These are phyloP conservation scores for Drepana arcuata DNA, from an alignment of 1,140 invertebrate genomes.

Conservation along the genomic window DNA sequence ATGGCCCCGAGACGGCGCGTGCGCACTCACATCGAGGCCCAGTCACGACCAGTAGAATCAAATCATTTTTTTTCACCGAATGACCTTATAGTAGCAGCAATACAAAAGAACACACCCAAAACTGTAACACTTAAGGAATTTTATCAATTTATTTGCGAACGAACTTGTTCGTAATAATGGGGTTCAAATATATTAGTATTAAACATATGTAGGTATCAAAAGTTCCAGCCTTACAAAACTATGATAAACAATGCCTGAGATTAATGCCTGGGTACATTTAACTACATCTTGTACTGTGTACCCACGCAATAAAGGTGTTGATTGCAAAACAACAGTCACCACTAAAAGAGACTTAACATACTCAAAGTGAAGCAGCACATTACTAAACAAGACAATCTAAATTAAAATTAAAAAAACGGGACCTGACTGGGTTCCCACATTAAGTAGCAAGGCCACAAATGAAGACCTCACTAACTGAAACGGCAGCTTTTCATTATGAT, in stretches of 20 bases:
- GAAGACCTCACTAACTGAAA: neutral
- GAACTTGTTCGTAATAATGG: too few relatives aligned
- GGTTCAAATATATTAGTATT: too few relatives aligned
- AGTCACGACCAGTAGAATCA: conserved; percentile 49
- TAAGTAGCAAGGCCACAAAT: conserved; percentile 32
- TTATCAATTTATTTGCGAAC: too few relatives aligned
- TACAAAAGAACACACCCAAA: conserved; percentile 10
- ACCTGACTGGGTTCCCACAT: conserved; percentile 53
- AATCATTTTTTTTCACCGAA: conserved; percentile 45
- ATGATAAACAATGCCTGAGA: too few relatives aligned
- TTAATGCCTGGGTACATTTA: too few relatives aligned
- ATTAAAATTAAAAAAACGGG: conserved; percentile 31
- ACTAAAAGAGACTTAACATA: conserved; percentile 10
- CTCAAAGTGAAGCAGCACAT: conserved; percentile 23
- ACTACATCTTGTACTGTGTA: conserved; percentile 3
- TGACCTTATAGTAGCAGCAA: conserved; percentile 33
- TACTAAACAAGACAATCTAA: conserved; percentile 32
- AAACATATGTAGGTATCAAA: too few relatives aligned
- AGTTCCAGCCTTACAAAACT: too few relatives aligned
- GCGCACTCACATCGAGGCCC: conserved; percentile 36
- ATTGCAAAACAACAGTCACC: conserved; percentile 11
- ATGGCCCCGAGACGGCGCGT: conserved; percentile 51
- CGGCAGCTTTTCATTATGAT: conserved; percentile 9
- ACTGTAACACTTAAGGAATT: conserved; percentile 6
- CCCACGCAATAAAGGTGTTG: conserved; percentile 7